A percentile compares a stretch with the other conserved stretches of the same genome.
Conservation (phyloP, 2,888 invertebrate species). For the Euplagia quadripunctaria region DNA sequence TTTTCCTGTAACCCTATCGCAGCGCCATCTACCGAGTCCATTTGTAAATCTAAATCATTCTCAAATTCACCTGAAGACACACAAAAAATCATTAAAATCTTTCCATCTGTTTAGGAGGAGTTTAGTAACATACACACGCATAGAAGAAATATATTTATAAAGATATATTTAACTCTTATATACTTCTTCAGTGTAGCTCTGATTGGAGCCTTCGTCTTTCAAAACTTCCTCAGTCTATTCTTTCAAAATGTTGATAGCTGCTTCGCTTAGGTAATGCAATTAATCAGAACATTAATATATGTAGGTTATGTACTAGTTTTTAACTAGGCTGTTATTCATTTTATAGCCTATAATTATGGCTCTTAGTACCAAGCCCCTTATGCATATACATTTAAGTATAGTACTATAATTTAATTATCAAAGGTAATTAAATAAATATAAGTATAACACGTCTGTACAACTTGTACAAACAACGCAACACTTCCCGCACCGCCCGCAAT, state of each 20-base stretch:
- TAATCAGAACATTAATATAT: background rate
- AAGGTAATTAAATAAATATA: background rate
- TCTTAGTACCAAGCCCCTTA: background rate
- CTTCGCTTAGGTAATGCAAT: background rate
- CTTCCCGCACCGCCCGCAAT: too few species aligned
- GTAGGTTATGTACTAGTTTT: constrained; percentile 2
- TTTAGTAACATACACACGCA: too few species aligned
- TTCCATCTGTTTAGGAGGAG: too few species aligned
- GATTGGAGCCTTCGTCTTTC: background rate
- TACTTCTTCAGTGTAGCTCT: background rate
- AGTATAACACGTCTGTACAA: background rate
- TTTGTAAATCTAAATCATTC: too few species aligned
- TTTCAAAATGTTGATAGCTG: background rate
- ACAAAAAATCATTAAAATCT: too few species aligned
- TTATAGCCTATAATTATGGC: constrained; percentile 4
- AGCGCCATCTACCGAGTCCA: too few species aligned
- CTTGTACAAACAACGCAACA: too few species aligned
- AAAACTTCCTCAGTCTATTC: background rate
- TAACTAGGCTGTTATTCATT: background rate
- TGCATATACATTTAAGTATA: background rate
- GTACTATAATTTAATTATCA: background rate
- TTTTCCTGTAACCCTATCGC: too few species aligned
- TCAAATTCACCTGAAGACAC: too few species aligned
- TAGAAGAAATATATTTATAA: too few species aligned
- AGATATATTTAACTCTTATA: too few species aligned